Evolutionary conservation across 2,888 invertebrate species (phyloP).

Genomic region (Catocala sponsa): DNA sequence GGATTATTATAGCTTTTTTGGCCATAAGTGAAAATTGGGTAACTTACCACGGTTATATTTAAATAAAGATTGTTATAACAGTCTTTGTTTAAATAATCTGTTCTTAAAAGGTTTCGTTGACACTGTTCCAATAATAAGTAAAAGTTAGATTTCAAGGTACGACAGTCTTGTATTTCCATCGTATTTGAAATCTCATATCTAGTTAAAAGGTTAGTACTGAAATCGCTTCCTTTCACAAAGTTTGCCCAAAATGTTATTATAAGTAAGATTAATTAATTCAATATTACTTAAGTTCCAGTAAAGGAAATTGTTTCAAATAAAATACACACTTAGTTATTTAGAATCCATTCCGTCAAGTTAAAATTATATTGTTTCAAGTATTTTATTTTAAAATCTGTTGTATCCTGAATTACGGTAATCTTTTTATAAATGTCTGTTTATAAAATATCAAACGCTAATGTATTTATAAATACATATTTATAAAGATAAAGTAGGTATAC

Average conservation of each 20-base stretch:
- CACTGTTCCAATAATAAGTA: no score
- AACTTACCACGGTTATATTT: neutral
- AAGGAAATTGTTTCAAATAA: slow-evolving; percentile 48
- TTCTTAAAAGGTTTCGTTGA: no score
- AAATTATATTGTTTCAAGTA: slow-evolving; percentile 15
- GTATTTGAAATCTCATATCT: slow-evolving; percentile 35
- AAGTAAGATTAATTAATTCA: slow-evolving; percentile 54
- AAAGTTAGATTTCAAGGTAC: neutral
- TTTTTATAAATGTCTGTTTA: no score
- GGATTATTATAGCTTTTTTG: slow-evolving; percentile 71
- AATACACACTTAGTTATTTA: slow-evolving; percentile 38
- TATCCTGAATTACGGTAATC: no score
- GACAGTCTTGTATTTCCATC: slow-evolving; percentile 30
- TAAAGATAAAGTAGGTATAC: no score
- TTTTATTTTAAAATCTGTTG: slow-evolving; percentile 11
- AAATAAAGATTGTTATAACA: no score
- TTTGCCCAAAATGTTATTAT: slow-evolving; percentile 45
- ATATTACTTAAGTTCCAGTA: slow-evolving; percentile 38
- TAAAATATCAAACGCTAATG: no score
- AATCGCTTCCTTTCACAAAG: slow-evolving; percentile 40
- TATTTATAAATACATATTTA: no score
- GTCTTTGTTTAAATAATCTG: no score
- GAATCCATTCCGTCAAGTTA: slow-evolving; percentile 14
- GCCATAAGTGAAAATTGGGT: slow-evolving; percentile 58
- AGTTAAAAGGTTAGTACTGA: slow-evolving; percentile 28